Percentiles rank a stretch among this genome's conserved stretches.
These are phyloP conservation scores for Caenorhabditis virilis DNA, from an alignment of 2,888 invertebrate genomes.

Conservation along the genomic window DNA sequence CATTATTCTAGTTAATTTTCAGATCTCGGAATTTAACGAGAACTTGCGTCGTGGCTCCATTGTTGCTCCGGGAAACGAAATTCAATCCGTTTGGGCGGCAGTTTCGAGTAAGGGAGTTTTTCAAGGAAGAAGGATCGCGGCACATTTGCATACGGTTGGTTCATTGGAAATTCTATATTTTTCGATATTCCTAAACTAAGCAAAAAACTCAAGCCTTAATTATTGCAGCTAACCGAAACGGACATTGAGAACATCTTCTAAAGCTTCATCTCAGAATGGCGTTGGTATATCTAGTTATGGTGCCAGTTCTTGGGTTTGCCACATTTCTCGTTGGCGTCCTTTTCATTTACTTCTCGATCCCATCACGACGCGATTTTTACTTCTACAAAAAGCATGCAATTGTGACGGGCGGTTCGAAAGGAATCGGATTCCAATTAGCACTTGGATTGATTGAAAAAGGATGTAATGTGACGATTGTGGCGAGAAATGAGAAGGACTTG, in stretches of 20 bases:
- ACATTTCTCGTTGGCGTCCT: slow-evolving; percentile 30
- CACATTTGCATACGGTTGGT: slow-evolving; percentile 52
- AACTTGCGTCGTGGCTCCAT: slow-evolving; percentile 45
- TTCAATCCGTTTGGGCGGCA: slow-evolving; percentile 58
- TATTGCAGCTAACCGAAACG: slow-evolving; percentile 40
- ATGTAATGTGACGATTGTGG: slow-evolving; percentile 87
- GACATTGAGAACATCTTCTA: slow-evolving; percentile 20
- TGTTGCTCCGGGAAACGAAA: slow-evolving; percentile 43
- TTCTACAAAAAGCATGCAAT: slow-evolving; percentile 57
- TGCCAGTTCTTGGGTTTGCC: slow-evolving; percentile 34
- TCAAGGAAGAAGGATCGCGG: slow-evolving; percentile 49
- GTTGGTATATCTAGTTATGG: slow-evolving; percentile 33
- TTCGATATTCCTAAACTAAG: neutral
- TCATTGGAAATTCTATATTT: slow-evolving; percentile 8
- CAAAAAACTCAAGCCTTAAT: neutral
- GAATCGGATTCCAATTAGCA: slow-evolving; percentile 64
- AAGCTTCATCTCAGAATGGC: slow-evolving; percentile 15
- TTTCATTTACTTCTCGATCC: slow-evolving; percentile 50
- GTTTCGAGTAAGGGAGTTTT: slow-evolving; percentile 53
- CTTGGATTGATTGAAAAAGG: slow-evolving; percentile 73
- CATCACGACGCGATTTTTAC: slow-evolving; percentile 44
- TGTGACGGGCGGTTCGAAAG: slow-evolving; percentile 67
- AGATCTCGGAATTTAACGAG: slow-evolving; percentile 48
- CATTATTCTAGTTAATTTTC: too few relatives aligned
- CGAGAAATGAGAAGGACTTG: slow-evolving; percentile 78